Evolutionary conservation across 2,113 vertebrate genomes (phyloP).

Genomic region (Sterrhoptilus dennistouni): DNA sequence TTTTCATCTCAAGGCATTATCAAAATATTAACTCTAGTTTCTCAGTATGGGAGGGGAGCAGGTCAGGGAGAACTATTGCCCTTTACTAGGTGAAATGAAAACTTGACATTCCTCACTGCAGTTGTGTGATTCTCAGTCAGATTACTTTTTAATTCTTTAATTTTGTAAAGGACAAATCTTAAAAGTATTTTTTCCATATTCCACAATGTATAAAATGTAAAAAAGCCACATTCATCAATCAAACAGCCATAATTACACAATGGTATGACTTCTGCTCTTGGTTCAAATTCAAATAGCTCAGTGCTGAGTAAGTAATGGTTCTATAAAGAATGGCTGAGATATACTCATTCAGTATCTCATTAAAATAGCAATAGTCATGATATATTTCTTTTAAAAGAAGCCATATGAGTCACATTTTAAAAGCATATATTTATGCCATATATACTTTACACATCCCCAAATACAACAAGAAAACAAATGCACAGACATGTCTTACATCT

Average conservation of each 20-base stretch:
- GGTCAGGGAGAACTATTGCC: neutral
- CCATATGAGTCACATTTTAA: neutral
- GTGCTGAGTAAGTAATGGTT: neutral
- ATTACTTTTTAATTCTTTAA: slow-evolving; percentile 74
- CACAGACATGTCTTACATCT: neutral
- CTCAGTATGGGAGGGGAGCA: neutral
- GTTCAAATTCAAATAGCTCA: slow-evolving; percentile 32
- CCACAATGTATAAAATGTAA: slow-evolving; percentile 15
- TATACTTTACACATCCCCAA: accelerated
- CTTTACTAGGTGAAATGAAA: slow-evolving; percentile 33
- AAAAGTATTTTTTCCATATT: slow-evolving; percentile 31
- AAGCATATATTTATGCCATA: neutral
- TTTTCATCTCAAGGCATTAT: slow-evolving; percentile 10
- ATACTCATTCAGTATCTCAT: neutral
- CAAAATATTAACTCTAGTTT: slow-evolving; percentile 44
- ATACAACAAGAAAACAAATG: neutral
- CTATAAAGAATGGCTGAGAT: neutral
- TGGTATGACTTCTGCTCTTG: neutral
- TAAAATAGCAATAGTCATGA: neutral
- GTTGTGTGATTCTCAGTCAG: neutral
- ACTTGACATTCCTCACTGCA: slow-evolving; percentile 37
- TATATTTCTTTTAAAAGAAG: neutral
- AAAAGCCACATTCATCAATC: slow-evolving; percentile 56
- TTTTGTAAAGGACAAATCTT: slow-evolving; percentile 59
- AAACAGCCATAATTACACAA: slow-evolving; percentile 43